Evolutionary conservation across 2,113 vertebrate genomes (phyloP), one percentile per base, ranked within the genome.

Genomic region (Tringa solitaria): DNA sequence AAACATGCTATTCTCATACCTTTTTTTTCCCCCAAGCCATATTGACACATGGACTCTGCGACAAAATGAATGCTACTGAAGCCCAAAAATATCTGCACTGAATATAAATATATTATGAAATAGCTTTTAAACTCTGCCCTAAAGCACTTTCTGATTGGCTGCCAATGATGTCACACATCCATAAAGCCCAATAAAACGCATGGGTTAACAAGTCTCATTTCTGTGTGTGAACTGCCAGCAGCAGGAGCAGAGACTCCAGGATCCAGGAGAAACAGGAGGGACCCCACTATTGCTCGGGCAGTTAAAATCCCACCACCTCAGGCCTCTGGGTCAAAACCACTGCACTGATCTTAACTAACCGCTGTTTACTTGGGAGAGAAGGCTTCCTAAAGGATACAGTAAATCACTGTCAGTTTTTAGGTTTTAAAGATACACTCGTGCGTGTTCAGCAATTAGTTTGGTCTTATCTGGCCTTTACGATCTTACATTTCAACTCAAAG

Each of bases 101-200:
- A 93, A 95, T 93, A 91, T 94, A 91, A 95, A 95, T 95, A 85
- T 43, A 63, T 92, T 69, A 92, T 96, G 94, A 86, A 93, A 95
- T 73, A 83, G 91, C 73, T 78, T 89, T 60, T 78, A 88, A 95
- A 94, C 43, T 84, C 18, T 82, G 94, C 60, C 86, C 39, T 50
- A 7, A 60, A 50, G 59, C 81, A 26, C 33, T 23, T 46, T 7
- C 32, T 76, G 63, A 59, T 75, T 69, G 50, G 94, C 46, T 87
- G 85, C 83, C 81, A 27, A 11, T 75, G 75, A 87, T 57, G 83
- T 84, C 93, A 95, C 83, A 41, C 86, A 80, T 75, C 70, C 86
- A 89, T 60, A n/a, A 48, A 89, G 91, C 69, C 77, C 89, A 19
- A 70, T 46, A 22, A 35, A 26, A 43, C 2, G 8, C 28, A 8